Percentiles rank a stretch among this genome's conserved stretches.
Conservation (phyloP, 2,797 vertebrate species). For the Zalophus californianus region DNA sequence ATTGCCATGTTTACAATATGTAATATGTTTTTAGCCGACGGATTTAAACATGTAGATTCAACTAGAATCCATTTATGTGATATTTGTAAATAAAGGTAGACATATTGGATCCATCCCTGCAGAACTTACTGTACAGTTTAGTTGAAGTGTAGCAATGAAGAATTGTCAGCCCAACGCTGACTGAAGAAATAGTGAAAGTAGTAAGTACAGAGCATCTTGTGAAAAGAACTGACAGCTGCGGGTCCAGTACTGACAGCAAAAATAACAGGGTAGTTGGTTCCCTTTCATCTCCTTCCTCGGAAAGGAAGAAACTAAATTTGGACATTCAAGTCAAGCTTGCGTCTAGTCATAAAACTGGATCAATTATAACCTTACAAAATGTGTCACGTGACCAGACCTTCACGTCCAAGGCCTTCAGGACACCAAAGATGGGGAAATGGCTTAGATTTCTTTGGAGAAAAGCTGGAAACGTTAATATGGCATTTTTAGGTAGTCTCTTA, state of each 20-base stretch:
- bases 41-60: conserved; percentile 85
- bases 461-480: conserved; percentile 59
- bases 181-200: conserved; percentile 60
- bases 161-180: conserved; percentile 69
- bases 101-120: conserved; percentile 82
- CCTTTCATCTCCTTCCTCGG: conserved; percentile 58
- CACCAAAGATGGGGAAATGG: conserved; percentile 54
- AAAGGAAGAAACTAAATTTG: conserved; percentile 80
- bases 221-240: conserved; percentile 64
- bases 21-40: conserved; percentile 86
- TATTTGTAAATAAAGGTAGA: conserved; percentile 88
- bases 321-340: conserved; percentile 73
- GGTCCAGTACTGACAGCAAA: conserved; percentile 44
- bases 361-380: conserved; percentile 63
- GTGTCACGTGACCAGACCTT: conserved; percentile 73
- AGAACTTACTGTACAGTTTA: conserved; percentile 83
- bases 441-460: conserved; percentile 43
- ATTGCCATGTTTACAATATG: conserved; percentile 90
- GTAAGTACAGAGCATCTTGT: conserved; percentile 64
- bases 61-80: conserved; percentile 84
- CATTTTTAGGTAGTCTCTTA: conserved; percentile 55
- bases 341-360: conserved; percentile 77
- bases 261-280: conserved; percentile 59
- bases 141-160: conserved; percentile 78
- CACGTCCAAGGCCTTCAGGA: conserved; percentile 56